phyloP scores from a whole-genome alignment of 2,113 vertebrate species.

The Ctenomys sociabilis region DNA sequence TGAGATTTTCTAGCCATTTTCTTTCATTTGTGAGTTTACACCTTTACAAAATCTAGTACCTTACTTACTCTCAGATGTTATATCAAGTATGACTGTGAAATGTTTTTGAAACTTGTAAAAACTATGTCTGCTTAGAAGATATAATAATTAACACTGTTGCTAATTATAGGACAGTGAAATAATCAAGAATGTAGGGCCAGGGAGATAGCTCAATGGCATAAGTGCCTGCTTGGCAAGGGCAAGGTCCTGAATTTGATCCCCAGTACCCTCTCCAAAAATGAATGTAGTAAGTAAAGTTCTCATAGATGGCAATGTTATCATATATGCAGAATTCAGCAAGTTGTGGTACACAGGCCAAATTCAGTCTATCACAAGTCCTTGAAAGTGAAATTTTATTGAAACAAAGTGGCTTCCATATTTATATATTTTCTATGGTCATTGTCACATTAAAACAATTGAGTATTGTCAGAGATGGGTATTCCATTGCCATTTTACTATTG shows the following conservation, averaged over 20 bases:
- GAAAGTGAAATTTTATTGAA: not conserved
- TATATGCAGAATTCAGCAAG: not conserved
- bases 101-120: conserved; percentile 32
- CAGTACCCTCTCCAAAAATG: too few species aligned
- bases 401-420: not conserved
- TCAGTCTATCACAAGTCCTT: not conserved
- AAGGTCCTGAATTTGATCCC: too few species aligned
- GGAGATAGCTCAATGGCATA: too few species aligned
- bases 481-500: too few species aligned
- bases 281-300: not conserved
- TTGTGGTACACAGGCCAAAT: not conserved
- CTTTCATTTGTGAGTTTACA: not conserved
- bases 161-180: too few species aligned
- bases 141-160: too few species aligned
- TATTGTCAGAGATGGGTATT: too few species aligned
- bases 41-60: conserved; percentile 2
- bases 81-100: conserved; percentile 14
- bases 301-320: not conserved
- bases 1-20: not conserved
- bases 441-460: not conserved
- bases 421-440: not conserved
- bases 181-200: not conserved
- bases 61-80: not conserved
- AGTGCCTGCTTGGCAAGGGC: too few species aligned
- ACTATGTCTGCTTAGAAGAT: not conserved